phyloP scores from a whole-genome alignment of 2,113 vertebrate species.

The Propithecus coquereli region DNA sequence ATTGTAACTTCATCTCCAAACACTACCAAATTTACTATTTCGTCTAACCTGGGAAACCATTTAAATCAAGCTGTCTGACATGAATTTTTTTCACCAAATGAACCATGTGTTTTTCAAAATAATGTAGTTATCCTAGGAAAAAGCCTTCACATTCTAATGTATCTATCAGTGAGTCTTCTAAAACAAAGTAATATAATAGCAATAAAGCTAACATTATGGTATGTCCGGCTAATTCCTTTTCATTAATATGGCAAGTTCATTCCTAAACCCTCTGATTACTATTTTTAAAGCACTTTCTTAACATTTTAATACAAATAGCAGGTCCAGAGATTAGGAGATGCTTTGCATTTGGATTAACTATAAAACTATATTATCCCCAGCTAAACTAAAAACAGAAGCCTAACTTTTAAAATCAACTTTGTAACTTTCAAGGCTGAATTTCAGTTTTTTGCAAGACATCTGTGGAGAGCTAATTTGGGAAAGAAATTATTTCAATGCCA shows the following conservation, averaged over 20 bases:
- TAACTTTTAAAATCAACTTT: slow-evolving; percentile 20
- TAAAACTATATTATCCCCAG: neutral
- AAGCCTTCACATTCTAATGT: neutral
- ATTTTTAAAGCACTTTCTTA: neutral
- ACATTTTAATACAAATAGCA: neutral
- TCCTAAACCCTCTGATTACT: neutral
- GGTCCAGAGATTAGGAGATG: neutral
- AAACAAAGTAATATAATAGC: neutral
- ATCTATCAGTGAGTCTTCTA: neutral
- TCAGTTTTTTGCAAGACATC: slow-evolving; percentile 19
- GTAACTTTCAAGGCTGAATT: neutral
- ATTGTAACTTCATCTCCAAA: neutral
- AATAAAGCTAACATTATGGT: neutral
- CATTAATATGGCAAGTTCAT: neutral
- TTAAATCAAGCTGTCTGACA: neutral
- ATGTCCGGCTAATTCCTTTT: neutral
- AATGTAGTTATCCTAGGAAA: neutral
- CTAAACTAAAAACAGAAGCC: slow-evolving; percentile 5
- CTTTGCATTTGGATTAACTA: neutral
- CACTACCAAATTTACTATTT: neutral
- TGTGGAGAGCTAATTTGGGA: slow-evolving; percentile 47
- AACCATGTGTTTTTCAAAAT: neutral
- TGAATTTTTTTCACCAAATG: neutral
- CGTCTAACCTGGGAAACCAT: neutral
- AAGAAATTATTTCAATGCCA: slow-evolving; percentile 20